phyloP scores from a whole-genome alignment of 2,888 invertebrate genomes.

The Agelastica alni region DNA sequence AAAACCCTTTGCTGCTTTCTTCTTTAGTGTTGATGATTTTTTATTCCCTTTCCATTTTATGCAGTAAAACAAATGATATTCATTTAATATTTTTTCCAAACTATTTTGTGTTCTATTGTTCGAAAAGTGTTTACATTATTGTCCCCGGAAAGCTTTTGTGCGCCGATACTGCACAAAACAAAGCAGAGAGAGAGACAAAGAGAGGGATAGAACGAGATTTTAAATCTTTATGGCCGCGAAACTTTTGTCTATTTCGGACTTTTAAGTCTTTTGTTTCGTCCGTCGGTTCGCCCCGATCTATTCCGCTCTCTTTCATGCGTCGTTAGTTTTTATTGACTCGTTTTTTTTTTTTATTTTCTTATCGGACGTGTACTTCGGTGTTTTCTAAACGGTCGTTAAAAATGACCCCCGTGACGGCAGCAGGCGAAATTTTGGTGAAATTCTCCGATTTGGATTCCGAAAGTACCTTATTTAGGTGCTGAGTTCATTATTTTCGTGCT shows the following conservation, averaged over 20 bases:
- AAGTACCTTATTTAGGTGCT: too few species aligned
- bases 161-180: neutral
- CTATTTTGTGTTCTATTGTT: too few species aligned
- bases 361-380: neutral
- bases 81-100: too few species aligned
- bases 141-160: too few species aligned
- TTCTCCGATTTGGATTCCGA: too few species aligned
- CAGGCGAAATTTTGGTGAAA: too few species aligned
- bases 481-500: too few species aligned
- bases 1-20: too few species aligned
- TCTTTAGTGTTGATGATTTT: too few species aligned
- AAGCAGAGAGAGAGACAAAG: conserved; percentile 12
- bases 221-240: conserved; percentile 19
- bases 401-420: neutral
- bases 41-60: too few species aligned
- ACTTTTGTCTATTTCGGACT: conserved; percentile 13
- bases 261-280: conserved; percentile 14
- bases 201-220: conserved; percentile 17
- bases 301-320: conserved; percentile 13
- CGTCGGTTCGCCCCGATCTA: neutral
- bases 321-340: conserved; percentile 23
- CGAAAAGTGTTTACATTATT: too few species aligned
- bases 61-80: too few species aligned
- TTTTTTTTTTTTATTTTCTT: conserved; percentile 12
- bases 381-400: neutral